phyloP scores from a whole-genome alignment of 2,113 vertebrate genomes.

The Myxocyprinus asiaticus region DNA sequence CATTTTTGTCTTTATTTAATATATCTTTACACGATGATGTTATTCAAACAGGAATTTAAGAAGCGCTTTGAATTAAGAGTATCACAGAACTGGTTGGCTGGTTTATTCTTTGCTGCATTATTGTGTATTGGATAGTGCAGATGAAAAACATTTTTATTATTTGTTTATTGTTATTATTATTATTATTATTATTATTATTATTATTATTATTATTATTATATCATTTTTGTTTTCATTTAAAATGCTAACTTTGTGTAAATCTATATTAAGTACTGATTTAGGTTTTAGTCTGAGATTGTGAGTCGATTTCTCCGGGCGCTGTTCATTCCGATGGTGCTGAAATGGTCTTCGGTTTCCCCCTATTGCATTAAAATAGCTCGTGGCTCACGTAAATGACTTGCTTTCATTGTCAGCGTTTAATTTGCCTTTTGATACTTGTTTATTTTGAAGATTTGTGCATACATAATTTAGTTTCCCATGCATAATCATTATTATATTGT shows the following conservation, averaged over 20 bases:
- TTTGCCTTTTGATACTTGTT: background rate
- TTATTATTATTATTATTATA: background rate
- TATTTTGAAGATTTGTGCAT: background rate
- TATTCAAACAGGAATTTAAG: no score
- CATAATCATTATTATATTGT: background rate
- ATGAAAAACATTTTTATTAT: no score
- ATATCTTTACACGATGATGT: no score
- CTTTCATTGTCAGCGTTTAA: constrained; percentile 22
- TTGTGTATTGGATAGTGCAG: no score
- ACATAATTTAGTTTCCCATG: background rate
- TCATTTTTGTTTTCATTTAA: background rate
- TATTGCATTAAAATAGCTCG: background rate
- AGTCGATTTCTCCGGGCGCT: background rate
- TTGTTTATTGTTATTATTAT: no score
- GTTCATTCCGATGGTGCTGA: constrained; percentile 27
- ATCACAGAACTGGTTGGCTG: no score
- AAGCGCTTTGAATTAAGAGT: no score
- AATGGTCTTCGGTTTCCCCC: background rate
- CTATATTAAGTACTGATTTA: background rate
- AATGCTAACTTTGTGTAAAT: background rate
- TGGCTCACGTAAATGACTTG: background rate
- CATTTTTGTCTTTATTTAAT: no score
- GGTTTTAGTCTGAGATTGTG: background rate
- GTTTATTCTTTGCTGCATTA: no score
- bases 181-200: no score